These are phyloP conservation scores for Lacerta agilis DNA, from an alignment of 2,797 vertebrate genomes.

Conservation along the genomic window DNA sequence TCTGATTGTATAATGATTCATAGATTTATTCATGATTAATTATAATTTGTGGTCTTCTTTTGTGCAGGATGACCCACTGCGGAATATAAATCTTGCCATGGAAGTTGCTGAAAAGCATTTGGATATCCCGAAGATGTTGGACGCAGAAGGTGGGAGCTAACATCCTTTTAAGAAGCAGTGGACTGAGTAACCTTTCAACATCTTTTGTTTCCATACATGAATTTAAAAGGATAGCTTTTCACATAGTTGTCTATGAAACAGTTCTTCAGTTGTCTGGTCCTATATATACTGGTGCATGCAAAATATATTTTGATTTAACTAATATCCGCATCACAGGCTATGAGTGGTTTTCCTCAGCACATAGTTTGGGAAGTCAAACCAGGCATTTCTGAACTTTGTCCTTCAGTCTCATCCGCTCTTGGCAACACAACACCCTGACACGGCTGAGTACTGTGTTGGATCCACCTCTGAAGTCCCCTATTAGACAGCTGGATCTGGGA, in stretches of 20 bases:
- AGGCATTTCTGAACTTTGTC: neutral
- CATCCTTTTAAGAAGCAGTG: neutral
- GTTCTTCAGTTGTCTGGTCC: neutral
- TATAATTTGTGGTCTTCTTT: slow-evolving; percentile 57
- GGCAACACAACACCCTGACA: neutral
- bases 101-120: slow-evolving; percentile 98
- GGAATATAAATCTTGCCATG: slow-evolving; percentile 97
- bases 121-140: slow-evolving; percentile 99
- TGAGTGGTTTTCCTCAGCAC: neutral
- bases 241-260: neutral
- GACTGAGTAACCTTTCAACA: neutral
- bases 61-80: slow-evolving; percentile 93
- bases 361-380: neutral
- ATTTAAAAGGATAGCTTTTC: neutral
- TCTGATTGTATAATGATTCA: slow-evolving; percentile 14
- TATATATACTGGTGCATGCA: neutral
- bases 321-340: neutral
- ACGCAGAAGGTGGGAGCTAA: slow-evolving; percentile 90
- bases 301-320: neutral
- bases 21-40: slow-evolving; percentile 35
- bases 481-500: neutral
- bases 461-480: neutral
- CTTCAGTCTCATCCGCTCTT: neutral
- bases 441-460: no score
- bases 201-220: neutral